Evolutionary conservation across 2,113 vertebrate genomes (phyloP), one percentile per base, ranked within the genome.

Genomic region (Mellivora capensis): DNA sequence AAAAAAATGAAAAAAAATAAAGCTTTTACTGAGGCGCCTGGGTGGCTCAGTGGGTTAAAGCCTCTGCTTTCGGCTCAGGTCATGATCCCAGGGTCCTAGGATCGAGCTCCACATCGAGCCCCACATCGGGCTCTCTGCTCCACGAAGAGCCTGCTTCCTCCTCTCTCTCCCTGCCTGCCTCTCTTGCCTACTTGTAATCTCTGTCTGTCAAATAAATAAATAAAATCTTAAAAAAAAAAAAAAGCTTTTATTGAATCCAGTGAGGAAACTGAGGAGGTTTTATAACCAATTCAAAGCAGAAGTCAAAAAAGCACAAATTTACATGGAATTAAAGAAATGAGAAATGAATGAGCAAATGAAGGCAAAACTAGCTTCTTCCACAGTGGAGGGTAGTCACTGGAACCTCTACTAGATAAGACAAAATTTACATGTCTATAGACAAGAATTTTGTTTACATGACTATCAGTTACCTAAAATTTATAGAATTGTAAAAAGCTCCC

Each of bases 221-320:
- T n/a, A n/a, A n/a, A n/a, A n/a, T n/a, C n/a, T n/a, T n/a, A n/a
- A n/a, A n/a, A n/a, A n/a, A n/a, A n/a, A n/a, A n/a, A n/a, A n/a
- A 83, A 95, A 96, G 13, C 95, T 64, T 77, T 88, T 83, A 61
- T 80, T 90, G 91, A 85, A 81, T 47, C 85, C 52, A 67, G 1
- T 49, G 9, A 64, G 59, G 34, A 87, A 91, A 93, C 27, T 72
- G 69, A 69, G 20, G 52, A 47, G 0, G n/a, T 80, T 29, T 87
- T 74, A 64, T 4, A 71, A 54, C 13, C 34, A 84, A 44, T 52
- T 52, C 61, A 91, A 85, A 88, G 54, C 34, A 74, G 29, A 89
- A 94, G 34, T 85, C 0, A 74, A 92, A 88, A 81, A 81, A 87
- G 18, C 31, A 69, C 21, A 39, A 57, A 87, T 83, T 64, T 49